Evolutionary conservation across 2,888 invertebrate species (phyloP).

Genomic region (Pachycephus smyrnensis): DNA sequence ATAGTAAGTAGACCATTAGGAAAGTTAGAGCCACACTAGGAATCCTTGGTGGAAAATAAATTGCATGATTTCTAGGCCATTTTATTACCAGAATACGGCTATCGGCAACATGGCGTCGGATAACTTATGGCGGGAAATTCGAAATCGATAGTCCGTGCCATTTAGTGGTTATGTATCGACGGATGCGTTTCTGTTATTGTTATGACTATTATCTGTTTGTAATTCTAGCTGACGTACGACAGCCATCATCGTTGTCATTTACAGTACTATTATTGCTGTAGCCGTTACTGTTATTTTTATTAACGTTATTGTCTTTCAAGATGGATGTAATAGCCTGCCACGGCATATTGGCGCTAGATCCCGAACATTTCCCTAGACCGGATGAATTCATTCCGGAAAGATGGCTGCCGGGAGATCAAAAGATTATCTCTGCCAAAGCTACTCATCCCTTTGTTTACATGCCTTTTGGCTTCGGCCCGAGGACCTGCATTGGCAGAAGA

Average conservation of each 20-base stretch:
- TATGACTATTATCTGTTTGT: not conserved
- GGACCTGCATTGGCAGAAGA: conserved; percentile 78
- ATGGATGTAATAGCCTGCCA: conserved; percentile 51
- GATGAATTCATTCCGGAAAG: conserved; percentile 75
- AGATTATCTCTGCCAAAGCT: conserved; percentile 61
- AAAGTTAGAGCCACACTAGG: no score
- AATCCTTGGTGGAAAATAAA: no score
- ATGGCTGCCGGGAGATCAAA: conserved; percentile 74
- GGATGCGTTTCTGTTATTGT: not conserved
- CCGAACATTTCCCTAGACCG: conserved; percentile 71
- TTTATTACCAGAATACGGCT: no score
- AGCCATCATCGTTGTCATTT: not conserved
- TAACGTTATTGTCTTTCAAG: conserved; percentile 32
- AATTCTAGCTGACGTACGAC: not conserved
- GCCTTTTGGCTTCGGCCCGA: conserved; percentile 78
- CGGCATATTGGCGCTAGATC: conserved; percentile 49
- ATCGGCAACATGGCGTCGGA: no score
- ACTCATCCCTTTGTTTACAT: conserved; percentile 73
- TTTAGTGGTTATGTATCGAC: not conserved
- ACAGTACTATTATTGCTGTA: not conserved
- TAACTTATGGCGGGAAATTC: conserved; percentile 1
- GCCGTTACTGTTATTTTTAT: not conserved
- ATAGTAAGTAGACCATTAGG: no score
- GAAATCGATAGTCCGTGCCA: not conserved
- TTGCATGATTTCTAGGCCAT: no score